Conservation (phyloP, 2,113 vertebrate genomes). For the Epinephelus lanceolatus region DNA sequence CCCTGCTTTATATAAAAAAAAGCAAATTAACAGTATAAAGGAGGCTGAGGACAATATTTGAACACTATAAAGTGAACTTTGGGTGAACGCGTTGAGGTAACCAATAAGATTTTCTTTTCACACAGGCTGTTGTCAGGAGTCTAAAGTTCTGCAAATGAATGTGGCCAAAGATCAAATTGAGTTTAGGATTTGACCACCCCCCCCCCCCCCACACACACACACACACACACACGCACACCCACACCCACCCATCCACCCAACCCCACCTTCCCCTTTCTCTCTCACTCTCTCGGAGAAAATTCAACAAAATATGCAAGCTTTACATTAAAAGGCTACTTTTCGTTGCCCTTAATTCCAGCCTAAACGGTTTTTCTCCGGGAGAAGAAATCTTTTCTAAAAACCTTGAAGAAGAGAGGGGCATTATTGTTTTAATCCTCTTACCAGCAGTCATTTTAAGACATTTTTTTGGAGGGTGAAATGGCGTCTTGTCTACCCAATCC, state of each 20-base stretch:
- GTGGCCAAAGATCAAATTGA: constrained; percentile 80
- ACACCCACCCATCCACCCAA: neutral
- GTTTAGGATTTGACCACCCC: constrained; percentile 65
- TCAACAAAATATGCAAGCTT: constrained; percentile 90
- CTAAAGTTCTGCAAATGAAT: constrained; percentile 58
- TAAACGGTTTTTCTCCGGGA: constrained; percentile 99
- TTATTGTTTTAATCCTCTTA: constrained; percentile 99
- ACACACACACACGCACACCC: neutral
- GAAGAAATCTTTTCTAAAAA: constrained; percentile 98
- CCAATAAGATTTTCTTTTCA: constrained; percentile 25
- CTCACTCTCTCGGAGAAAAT: constrained; percentile 70
- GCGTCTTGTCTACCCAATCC: constrained; percentile 91
- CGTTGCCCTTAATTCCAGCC: constrained; percentile 97
- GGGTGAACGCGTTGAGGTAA: neutral
- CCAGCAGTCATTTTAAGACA: constrained; percentile 94
- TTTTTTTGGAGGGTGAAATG: constrained; percentile 93
- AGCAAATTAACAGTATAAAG: neutral
- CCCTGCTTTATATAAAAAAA: neutral
- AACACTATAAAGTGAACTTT: neutral
- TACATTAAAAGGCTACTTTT: constrained; percentile 93
- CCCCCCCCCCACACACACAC: neutral
- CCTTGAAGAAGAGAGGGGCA: constrained; percentile 95
- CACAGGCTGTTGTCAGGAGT: constrained; percentile 44
- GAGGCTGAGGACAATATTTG: neutral
- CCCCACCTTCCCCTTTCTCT: constrained; percentile 38